Conservation (phyloP, 2,797 vertebrate genomes). For the Ptychadena robeensis region DNA sequence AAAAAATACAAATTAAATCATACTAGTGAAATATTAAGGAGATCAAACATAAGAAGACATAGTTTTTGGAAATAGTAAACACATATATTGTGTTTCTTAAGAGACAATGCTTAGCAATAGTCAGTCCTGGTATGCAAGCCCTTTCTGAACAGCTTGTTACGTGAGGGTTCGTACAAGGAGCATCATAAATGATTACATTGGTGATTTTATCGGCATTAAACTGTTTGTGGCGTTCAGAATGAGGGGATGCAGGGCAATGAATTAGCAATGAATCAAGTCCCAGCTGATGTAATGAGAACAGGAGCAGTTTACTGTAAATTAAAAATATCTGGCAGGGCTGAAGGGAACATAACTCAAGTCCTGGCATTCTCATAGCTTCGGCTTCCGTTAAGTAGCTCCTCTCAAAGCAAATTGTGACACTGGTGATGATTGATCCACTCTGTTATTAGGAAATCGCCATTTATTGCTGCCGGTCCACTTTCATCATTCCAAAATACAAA, state of each 20-base stretch:
- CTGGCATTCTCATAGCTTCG: conserved; percentile 60
- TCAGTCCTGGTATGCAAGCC: conserved; percentile 2
- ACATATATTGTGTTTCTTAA: background rate
- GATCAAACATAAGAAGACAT: background rate
- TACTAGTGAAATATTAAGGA: background rate
- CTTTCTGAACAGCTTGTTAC: background rate
- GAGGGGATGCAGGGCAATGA: conserved; percentile 65
- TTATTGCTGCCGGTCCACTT: conserved; percentile 48
- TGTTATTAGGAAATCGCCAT: conserved; percentile 67
- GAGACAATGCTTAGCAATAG: background rate
- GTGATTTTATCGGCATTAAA: conserved; percentile 64
- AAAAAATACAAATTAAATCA: background rate
- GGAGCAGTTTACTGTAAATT: conserved; percentile 70
- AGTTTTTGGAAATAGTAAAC: background rate
- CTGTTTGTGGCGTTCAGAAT: conserved; percentile 70
- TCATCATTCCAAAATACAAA: background rate
- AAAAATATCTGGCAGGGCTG: conserved; percentile 67
- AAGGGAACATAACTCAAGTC: conserved; percentile 66
- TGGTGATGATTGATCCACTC: conserved; percentile 64
- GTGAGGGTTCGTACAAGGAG: conserved; percentile 32
- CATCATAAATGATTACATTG: conserved; percentile 50
- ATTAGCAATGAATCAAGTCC: conserved; percentile 76
- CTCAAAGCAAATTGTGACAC: conserved; percentile 63
- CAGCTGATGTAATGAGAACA: conserved; percentile 66
- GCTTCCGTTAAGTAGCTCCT: conserved; percentile 56